These are phyloP conservation scores for Callinectes sapidus DNA, from an alignment of 2,888 invertebrate species.

Conservation along the genomic window DNA sequence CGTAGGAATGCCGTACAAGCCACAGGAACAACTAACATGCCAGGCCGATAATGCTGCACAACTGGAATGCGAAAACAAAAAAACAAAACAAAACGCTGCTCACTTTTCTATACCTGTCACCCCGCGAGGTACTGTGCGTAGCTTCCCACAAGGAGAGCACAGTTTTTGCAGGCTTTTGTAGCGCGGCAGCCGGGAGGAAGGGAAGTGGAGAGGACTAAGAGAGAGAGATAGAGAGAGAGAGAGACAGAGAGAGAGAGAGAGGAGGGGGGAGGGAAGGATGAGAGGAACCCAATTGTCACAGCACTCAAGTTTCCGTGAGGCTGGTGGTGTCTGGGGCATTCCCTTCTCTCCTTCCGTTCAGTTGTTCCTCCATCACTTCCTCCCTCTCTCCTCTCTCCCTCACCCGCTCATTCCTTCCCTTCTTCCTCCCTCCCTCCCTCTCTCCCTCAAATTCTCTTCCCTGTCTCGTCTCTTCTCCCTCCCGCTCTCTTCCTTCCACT, in stretches of 20 bases:
- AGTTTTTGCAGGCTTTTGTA: conserved; percentile 4
- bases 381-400: conserved; percentile 16
- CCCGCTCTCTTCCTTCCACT: background rate
- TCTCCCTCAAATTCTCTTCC: background rate
- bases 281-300: conserved; percentile 45
- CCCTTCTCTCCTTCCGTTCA: conserved; percentile 28
- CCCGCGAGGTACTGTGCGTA: background rate
- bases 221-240: conserved; percentile 46
- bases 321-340: background rate
- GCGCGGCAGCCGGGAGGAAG: background rate
- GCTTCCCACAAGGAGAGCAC: conserved; percentile 28
- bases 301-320: conserved; percentile 35
- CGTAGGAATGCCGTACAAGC: conserved; percentile 24
- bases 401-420: conserved; percentile 32
- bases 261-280: background rate
- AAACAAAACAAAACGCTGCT: background rate
- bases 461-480: background rate
- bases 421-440: background rate
- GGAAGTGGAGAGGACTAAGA: background rate
- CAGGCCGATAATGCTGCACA: background rate
- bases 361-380: background rate
- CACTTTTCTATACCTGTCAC: conserved; percentile 3
- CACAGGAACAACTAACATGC: conserved; percentile 2
- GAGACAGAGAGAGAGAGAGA: conserved; percentile 52
- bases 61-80: background rate